Evolutionary conservation across 1,140 invertebrate species (phyloP).

Genomic region (Sinonovacula constricta): DNA sequence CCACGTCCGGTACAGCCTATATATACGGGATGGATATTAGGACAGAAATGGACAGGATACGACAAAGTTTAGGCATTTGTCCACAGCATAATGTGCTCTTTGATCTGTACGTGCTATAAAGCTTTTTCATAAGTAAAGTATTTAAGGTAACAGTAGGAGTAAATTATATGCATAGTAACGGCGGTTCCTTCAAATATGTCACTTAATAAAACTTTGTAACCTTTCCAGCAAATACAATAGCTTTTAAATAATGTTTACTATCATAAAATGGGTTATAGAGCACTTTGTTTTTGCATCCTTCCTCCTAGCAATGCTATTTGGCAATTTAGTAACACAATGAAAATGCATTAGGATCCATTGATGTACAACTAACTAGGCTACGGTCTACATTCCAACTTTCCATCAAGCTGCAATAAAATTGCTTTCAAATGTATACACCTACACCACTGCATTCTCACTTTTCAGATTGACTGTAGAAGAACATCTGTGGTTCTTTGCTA

Average conservation of each 20-base stretch:
- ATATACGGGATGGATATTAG: conserved; percentile 82
- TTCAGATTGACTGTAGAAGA: conserved; percentile 78
- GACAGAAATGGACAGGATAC: conserved; percentile 82
- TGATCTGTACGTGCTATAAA: conserved; percentile 72
- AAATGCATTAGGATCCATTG: too few relatives aligned
- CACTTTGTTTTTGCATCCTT: too few relatives aligned
- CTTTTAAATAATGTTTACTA: background rate
- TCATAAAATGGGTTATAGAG: background rate
- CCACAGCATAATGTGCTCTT: conserved; percentile 86
- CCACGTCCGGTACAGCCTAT: conserved; percentile 81
- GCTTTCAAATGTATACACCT: background rate
- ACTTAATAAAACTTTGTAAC: too few relatives aligned
- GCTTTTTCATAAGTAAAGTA: too few relatives aligned
- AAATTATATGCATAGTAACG: too few relatives aligned
- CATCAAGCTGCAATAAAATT: too few relatives aligned
- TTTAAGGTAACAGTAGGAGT: too few relatives aligned
- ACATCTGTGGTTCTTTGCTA: conserved; percentile 78
- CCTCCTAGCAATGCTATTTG: too few relatives aligned
- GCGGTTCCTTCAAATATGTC: too few relatives aligned
- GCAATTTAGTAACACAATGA: too few relatives aligned
- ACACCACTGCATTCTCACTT: conserved; percentile 10
- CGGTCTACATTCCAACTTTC: too few relatives aligned
- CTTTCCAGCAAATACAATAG: background rate
- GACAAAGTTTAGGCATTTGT: conserved; percentile 83
- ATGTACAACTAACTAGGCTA: too few relatives aligned